Evolutionary conservation across 2,888 invertebrate genomes (phyloP), one percentile per base, ranked within the genome.

Genomic region (Lamellibrachia satsuma): DNA sequence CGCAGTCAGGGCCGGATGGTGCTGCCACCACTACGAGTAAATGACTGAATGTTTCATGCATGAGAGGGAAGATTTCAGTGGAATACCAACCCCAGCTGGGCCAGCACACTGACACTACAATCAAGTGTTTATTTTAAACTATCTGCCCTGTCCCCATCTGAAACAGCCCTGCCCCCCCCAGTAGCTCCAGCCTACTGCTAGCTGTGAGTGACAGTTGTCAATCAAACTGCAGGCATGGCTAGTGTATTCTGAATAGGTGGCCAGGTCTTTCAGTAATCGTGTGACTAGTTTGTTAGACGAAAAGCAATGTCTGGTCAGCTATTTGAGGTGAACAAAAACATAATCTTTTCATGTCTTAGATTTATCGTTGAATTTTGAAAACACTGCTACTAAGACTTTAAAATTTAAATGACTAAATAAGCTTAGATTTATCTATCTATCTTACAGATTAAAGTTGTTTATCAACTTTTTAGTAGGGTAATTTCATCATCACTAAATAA

Each of bases 121-220:
- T 75, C 75, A 75, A 75, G 75, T 75, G 75, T 75, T 75, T 75
- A 75, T 75, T 75, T 75, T 75, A 75, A 75, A 39, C 22, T 75
- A 75, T 22, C 75, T 75, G 75, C 75, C 75, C 75, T 75, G 75
- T n/a, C 75, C 75, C 75, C 22, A 22, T 11, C 15, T 2, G 75
- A 75, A 75, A 75, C n/a, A 75, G 75, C 75, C 22, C 75, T 6
- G 15, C 75, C 75, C 6, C 15, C 75, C 75, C 75, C 75, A 22
- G 4, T 22, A 15, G 15, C 22, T 11, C 75, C 75, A 22, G 75
- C 75, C 75, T 75, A 75, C 75, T 75, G 22, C 75, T 22, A n/a
- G 75, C 1, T 11, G 75, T 75, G 75, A 75, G 22, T 75, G 75
- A 75, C 75, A 75, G 75, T n/a, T 75, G 75, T 75, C 75, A 75